A percentile compares a stretch with the other conserved stretches of the same genome.
These are phyloP conservation scores for Cynaeus angustus DNA, from an alignment of 2,888 invertebrate species.

Conservation along the genomic window DNA sequence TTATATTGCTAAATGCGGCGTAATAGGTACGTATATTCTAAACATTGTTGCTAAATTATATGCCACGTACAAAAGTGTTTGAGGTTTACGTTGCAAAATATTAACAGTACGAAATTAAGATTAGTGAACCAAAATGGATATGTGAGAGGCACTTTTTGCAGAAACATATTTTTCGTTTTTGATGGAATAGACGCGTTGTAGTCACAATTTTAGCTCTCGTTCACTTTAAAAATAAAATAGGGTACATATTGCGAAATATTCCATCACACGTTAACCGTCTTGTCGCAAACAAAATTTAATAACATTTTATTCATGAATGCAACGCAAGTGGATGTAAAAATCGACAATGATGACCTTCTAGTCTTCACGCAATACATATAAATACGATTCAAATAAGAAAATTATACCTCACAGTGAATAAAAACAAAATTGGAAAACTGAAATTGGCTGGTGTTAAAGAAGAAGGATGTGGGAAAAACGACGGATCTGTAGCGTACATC, in stretches of 20 bases:
- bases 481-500: slow-evolving; percentile 48
- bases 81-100: too few relatives aligned
- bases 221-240: too few relatives aligned
- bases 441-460: slow-evolving; percentile 37
- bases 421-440: slow-evolving; percentile 55
- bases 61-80: slow-evolving; percentile 49
- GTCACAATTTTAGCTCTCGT: too few relatives aligned
- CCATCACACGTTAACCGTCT: not conserved
- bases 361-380: slow-evolving; percentile 45
- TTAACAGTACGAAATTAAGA: not conserved
- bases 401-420: slow-evolving; percentile 51
- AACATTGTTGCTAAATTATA: slow-evolving; percentile 63
- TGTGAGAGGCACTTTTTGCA: too few relatives aligned
- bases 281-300: slow-evolving; percentile 34
- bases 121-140: too few relatives aligned
- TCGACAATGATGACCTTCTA: slow-evolving; percentile 50
- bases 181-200: too few relatives aligned
- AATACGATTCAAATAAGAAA: slow-evolving; percentile 49
- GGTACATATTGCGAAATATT: too few relatives aligned
- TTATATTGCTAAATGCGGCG: slow-evolving; percentile 60
- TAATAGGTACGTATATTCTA: slow-evolving; percentile 59
- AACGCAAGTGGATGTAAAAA: slow-evolving; percentile 47
- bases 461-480: slow-evolving; percentile 39
- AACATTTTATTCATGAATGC: slow-evolving; percentile 52
- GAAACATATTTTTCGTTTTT: too few relatives aligned